Base-by-base conservation (phyloP, 2,888 invertebrate species). In the Diarsia brunnea region DNA sequence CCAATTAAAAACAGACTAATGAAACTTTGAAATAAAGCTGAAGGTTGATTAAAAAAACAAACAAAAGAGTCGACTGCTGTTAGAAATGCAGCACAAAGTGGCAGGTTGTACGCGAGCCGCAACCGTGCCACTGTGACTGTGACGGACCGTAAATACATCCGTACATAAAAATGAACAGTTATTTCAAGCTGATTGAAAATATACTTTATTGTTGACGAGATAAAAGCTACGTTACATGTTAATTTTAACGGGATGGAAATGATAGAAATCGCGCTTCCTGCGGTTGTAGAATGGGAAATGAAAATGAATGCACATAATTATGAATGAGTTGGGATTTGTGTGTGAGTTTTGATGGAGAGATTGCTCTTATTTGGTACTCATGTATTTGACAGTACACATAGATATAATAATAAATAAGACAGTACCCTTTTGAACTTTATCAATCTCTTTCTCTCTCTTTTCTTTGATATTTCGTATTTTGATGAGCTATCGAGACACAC, bases 201-300 rank as follows among this genome's bases (percentile, higher is more conserved):
- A 85, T 84, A 89, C 92, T 89, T 87, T 92, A 90, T 87, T 66
- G 43, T 75, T 24, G 73, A 58, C 49, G 49, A 27, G 68, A 87
- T 86, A 90, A 89, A 86, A 83, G 67, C 73, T 73, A 73, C 75
- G 75, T 84, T 73, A 82, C 78, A 81, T 80, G 84, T 74, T 79
- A 75, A 84, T 87, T 81, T 84, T 88, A 89, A 89, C 89, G 89
- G 91, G 89, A 89, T 90, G 89, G 87, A 88, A 85, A 89, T 92
- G 94, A 94, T 95, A 92, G 93, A 93, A 94, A 95, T 95, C 95
- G 90, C 90, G 90, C 91, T 94, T 94, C 95, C 95, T 93, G 94
- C 90, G 90, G 89, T 92, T 91, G 90, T 93, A 91, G 92, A 92
- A 93, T 91, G 87, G 90, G 89, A 91, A 90, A 91, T 89, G 90